Evolutionary conservation across 2,888 invertebrate species (phyloP).

Genomic region (Noctuana brunneofusca): DNA sequence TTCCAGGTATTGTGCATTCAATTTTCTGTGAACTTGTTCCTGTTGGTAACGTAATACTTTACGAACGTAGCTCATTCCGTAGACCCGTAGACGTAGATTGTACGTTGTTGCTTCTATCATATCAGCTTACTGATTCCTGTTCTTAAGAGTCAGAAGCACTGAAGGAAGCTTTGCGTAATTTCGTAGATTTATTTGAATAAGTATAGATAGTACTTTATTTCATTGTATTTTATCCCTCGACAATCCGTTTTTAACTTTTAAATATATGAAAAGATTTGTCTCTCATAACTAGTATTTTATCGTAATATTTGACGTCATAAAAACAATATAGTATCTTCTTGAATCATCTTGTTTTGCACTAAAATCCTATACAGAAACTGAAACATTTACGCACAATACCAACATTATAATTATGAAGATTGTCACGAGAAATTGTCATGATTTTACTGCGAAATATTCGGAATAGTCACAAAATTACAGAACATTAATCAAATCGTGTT

Average conservation of each 20-base stretch:
- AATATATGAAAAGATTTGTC: too few species aligned
- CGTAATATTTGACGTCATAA: too few species aligned
- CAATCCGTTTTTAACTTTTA: too few species aligned
- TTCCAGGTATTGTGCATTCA: background rate
- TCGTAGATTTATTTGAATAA: background rate
- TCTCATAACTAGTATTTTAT: too few species aligned
- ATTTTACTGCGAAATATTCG: background rate
- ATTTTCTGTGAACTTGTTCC: constrained; percentile 4
- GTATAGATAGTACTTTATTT: too few species aligned
- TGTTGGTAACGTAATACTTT: constrained; percentile 7
- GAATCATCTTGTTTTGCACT: too few species aligned
- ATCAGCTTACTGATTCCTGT: background rate
- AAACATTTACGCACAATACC: too few species aligned
- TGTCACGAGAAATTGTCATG: background rate
- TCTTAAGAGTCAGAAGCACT: background rate
- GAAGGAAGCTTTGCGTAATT: background rate
- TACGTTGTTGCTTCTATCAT: constrained; percentile 3
- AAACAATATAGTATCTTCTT: too few species aligned
- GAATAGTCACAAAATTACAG: background rate
- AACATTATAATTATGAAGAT: too few species aligned
- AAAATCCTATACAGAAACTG: too few species aligned
- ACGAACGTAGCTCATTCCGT: background rate
- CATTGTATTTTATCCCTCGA: too few species aligned
- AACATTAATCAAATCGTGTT: background rate
- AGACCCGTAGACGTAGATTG: background rate